Evolutionary conservation across 2,888 invertebrate genomes (phyloP).

Genomic region (Bombylius major): DNA sequence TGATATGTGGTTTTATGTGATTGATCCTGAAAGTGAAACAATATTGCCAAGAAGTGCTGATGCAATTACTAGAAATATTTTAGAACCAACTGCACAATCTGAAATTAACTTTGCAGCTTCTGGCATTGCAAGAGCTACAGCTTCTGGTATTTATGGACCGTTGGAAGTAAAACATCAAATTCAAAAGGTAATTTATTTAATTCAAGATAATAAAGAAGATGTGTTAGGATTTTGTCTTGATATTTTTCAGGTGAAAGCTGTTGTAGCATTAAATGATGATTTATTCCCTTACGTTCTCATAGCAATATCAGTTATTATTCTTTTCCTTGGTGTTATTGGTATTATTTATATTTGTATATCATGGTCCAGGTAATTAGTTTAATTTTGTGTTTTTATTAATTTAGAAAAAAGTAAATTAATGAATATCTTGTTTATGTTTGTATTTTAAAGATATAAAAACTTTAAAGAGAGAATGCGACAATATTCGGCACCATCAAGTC

Average conservation of each 20-base stretch:
- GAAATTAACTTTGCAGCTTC: conserved; percentile 58
- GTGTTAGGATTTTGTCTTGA: not conserved
- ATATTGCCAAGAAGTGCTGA: conserved; percentile 62
- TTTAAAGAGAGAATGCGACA: conserved; percentile 75
- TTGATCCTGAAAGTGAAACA: conserved; percentile 64
- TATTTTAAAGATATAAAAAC: conserved; percentile 57
- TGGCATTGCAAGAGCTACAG: conserved; percentile 52
- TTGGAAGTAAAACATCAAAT: conserved; percentile 33
- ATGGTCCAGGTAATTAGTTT: conserved; percentile 65
- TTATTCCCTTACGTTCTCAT: conserved; percentile 83
- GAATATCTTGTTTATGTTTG: too few relatives aligned
- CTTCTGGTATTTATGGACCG: conserved; percentile 49
- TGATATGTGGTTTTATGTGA: conserved; percentile 76
- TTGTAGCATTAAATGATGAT: conserved; percentile 46
- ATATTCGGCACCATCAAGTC: conserved; percentile 51
- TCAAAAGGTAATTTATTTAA: conserved; percentile 24
- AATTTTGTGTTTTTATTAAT: not conserved
- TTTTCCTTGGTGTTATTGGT: conserved; percentile 74
- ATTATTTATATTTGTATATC: conserved; percentile 89
- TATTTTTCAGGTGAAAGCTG: conserved; percentile 35
- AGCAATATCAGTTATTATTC: conserved; percentile 77
- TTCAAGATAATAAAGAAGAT: not conserved
- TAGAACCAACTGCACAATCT: conserved; percentile 49
- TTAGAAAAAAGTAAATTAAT: not conserved
- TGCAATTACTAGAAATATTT: conserved; percentile 52